Evolutionary conservation across 2,113 vertebrate genomes (phyloP), one percentile per base, ranked within the genome.

Genomic region (Amphiprion percula): DNA sequence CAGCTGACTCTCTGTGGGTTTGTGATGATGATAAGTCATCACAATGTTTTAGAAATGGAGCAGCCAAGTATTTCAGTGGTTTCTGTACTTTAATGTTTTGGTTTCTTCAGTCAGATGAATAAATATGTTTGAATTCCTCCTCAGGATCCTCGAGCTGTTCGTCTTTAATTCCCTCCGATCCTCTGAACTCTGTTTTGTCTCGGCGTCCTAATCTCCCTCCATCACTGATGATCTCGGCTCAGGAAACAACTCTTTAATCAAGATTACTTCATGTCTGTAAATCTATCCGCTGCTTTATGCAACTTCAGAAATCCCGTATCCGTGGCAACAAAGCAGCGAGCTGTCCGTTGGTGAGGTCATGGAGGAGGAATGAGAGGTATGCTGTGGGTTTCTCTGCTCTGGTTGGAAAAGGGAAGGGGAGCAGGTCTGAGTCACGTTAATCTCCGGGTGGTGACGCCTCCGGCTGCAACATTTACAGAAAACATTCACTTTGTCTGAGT

Each of bases 351-450:
- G 47, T 4, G 71, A 28, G 59, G n/a, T 87, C 84, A 87, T 19
- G 28, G 33, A 26, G 5, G 15, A 86, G 86, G 84, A 87, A 92
- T 88, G 86, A 16, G 14, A 82, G 75, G 73, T 68, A 90, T 90
- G 85, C 59, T 37, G 53, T 68, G 68, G 79, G 74, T 1, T 64
- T 74, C 82, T 60, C 55, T 17, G 77, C 71, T 82, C 84, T 70
- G 47, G 44, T 75, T 67, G 68, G 69, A 65, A 56, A 65, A 37
- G 73, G 80, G 65, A 75, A 0, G 66, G 65, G 4, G 1, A 8
- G 7, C 63, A 5, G 2, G 19, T 52, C 56, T 92, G 91, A 90
- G 68, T 88, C 89, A 86, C 11, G 71, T 59, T 75, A 68, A 78
- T 84, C 82, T 73, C 61, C 21, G n/a, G 23, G 82, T 0, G 46